phyloP scores from a whole-genome alignment of 2,888 invertebrate genomes.

The Drosophila barbarae region DNA sequence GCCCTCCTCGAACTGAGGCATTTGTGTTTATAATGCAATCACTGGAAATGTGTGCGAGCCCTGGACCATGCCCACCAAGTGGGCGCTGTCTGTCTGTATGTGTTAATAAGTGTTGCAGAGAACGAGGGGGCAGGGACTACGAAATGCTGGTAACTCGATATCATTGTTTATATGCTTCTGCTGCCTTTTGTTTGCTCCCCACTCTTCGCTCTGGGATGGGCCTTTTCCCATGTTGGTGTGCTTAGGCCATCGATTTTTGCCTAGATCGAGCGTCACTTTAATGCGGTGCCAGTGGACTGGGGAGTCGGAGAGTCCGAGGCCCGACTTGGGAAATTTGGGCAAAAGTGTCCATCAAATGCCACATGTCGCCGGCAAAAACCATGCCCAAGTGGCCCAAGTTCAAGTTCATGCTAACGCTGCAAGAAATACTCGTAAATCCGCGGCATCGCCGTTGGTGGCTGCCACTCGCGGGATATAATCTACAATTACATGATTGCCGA shows the following conservation, averaged over 20 bases:
- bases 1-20: slow-evolving; percentile 33
- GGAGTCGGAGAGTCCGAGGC: not conserved
- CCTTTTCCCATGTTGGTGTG: slow-evolving; percentile 38
- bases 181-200: slow-evolving; percentile 70
- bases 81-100: slow-evolving; percentile 33
- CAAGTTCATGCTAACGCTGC: slow-evolving; percentile 45
- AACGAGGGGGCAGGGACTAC: slow-evolving; percentile 54
- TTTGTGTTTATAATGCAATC: slow-evolving; percentile 65
- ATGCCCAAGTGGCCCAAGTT: slow-evolving; percentile 20
- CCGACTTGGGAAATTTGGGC: slow-evolving; percentile 11
- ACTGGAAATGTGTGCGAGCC: slow-evolving; percentile 43
- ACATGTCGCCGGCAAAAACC: not conserved
- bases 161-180: slow-evolving; percentile 71
- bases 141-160: slow-evolving; percentile 69
- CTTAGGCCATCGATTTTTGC: slow-evolving; percentile 38
- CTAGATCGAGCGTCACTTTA: slow-evolving; percentile 28
- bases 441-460: slow-evolving; percentile 56
- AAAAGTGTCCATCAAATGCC: slow-evolving; percentile 14
- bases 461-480: slow-evolving; percentile 52
- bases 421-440: slow-evolving; percentile 46
- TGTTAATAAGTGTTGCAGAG: slow-evolving; percentile 72
- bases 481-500: slow-evolving; percentile 69
- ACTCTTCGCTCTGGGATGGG: slow-evolving; percentile 53
- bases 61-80: slow-evolving; percentile 31
- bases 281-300: slow-evolving; percentile 7